Conservation (phyloP, 2,797 vertebrate species). For the Onychomys leucogaster region DNA sequence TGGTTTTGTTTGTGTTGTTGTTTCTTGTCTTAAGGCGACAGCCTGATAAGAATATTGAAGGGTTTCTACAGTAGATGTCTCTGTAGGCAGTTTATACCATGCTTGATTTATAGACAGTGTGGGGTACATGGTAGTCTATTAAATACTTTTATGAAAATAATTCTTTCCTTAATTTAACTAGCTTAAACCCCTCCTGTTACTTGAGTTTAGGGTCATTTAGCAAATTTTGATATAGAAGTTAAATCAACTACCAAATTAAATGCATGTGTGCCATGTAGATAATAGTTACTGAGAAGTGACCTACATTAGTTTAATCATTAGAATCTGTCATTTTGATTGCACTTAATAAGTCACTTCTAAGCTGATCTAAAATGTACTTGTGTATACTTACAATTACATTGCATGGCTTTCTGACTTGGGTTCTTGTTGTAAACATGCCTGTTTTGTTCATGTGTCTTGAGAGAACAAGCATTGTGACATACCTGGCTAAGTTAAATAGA, state of each 20-base stretch:
- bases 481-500: constrained; percentile 75
- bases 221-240: constrained; percentile 42
- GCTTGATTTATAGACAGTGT: constrained; percentile 53
- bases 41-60: constrained; percentile 30
- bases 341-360: constrained; percentile 61
- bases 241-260: constrained; percentile 36
- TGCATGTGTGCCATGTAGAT: constrained; percentile 48
- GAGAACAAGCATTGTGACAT: constrained; percentile 78
- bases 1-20: neutral
- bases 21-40: constrained; percentile 44
- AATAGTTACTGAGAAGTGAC: constrained; percentile 65
- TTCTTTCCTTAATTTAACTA: constrained; percentile 16
- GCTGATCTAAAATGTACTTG: constrained; percentile 69
- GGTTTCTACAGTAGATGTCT: constrained; percentile 9
- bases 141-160: constrained; percentile 48
- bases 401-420: constrained; percentile 82
- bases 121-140: constrained; percentile 29
- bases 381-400: constrained; percentile 71
- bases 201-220: constrained; percentile 63
- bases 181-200: constrained; percentile 48
- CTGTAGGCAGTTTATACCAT: neutral
- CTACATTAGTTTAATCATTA: constrained; percentile 61
- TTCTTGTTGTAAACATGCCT: constrained; percentile 80
- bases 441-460: constrained; percentile 79
- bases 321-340: constrained; percentile 70